Percentiles rank a stretch among this genome's conserved stretches.
Evolutionary conservation across 2,797 vertebrate species (phyloP).

Genomic region (Sebastes trivittatus): DNA sequence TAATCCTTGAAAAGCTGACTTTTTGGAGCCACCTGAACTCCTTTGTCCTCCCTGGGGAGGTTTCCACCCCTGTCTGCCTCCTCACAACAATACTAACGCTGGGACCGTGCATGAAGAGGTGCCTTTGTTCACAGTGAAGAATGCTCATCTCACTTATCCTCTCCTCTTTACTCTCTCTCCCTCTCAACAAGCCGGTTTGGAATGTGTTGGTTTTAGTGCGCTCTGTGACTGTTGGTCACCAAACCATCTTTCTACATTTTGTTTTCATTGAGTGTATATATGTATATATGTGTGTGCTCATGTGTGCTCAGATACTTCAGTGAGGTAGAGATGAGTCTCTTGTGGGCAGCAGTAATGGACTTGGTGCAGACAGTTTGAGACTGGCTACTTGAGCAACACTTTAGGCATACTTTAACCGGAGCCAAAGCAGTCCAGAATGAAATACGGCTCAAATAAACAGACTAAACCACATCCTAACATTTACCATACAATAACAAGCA

Average conservation of each 20-base stretch:
- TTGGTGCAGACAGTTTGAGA: constrained; percentile 40
- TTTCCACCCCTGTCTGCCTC: constrained; percentile 41
- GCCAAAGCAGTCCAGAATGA: constrained; percentile 28
- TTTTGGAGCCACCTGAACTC: constrained; percentile 44
- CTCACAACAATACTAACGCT: constrained; percentile 60
- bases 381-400: constrained; percentile 41
- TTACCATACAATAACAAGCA: constrained; percentile 8
- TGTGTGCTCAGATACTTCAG: constrained; percentile 26
- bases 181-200: constrained; percentile 38
- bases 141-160: constrained; percentile 73
- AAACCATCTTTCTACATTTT: constrained; percentile 24
- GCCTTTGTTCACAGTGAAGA: constrained; percentile 73
- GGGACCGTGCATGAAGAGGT: constrained; percentile 62
- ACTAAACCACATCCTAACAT: constrained; percentile 18
- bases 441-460: constrained; percentile 28
- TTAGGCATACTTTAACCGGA: constrained; percentile 28
- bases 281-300: not conserved
- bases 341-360: constrained; percentile 47
- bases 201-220: constrained; percentile 53
- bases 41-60: constrained; percentile 23
- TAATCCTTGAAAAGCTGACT: not conserved
- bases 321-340: constrained; percentile 33
- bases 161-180: constrained; percentile 33
- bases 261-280: constrained; percentile 9
- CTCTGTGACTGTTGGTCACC: constrained; percentile 18